Evolutionary conservation across 2,113 vertebrate genomes (phyloP).

Genomic region (Paraplagusia blochii): DNA sequence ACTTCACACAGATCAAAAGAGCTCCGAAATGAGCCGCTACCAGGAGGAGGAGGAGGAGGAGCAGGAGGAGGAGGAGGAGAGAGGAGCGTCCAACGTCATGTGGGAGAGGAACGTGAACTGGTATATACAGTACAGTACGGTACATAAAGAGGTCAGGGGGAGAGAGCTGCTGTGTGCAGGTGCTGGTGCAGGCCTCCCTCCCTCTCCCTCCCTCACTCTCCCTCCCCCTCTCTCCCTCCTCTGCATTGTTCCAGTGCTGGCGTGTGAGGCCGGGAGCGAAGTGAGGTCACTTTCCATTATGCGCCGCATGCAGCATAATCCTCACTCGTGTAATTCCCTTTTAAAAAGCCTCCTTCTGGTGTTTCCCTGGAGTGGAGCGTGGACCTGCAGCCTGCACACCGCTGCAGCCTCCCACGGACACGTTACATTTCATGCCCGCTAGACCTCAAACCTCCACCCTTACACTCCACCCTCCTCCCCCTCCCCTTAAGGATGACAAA

Average conservation of each 20-base stretch:
- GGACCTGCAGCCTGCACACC: slow-evolving; percentile 20
- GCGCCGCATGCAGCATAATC: slow-evolving; percentile 53
- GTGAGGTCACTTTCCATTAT: slow-evolving; percentile 67
- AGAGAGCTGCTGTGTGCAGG: slow-evolving; percentile 36
- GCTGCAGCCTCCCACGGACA: slow-evolving; percentile 13
- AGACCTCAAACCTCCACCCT: too few relatives aligned
- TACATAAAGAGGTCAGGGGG: slow-evolving; percentile 27
- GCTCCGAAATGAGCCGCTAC: background rate
- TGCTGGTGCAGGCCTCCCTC: slow-evolving; percentile 20
- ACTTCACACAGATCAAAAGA: background rate
- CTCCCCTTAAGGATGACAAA: background rate
- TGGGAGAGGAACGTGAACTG: slow-evolving; percentile 3
- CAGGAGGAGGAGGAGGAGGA: background rate
- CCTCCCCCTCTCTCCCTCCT: too few relatives aligned
- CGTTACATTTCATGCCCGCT: slow-evolving; percentile 3
- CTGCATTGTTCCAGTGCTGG: slow-evolving; percentile 38
- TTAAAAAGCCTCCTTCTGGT: slow-evolving; percentile 65
- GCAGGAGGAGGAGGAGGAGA: background rate
- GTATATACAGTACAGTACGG: background rate
- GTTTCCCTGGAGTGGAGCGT: slow-evolving; percentile 51
- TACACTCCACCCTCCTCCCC: background rate
- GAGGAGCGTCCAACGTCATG: background rate
- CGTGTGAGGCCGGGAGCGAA: slow-evolving; percentile 39
- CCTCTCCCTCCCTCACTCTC: too few relatives aligned
- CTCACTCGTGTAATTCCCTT: slow-evolving; percentile 59